Percentiles rank a stretch among this genome's conserved stretches.
Evolutionary conservation across 1,140 invertebrate genomes (phyloP).

Genomic region (Habropoda laboriosa): DNA sequence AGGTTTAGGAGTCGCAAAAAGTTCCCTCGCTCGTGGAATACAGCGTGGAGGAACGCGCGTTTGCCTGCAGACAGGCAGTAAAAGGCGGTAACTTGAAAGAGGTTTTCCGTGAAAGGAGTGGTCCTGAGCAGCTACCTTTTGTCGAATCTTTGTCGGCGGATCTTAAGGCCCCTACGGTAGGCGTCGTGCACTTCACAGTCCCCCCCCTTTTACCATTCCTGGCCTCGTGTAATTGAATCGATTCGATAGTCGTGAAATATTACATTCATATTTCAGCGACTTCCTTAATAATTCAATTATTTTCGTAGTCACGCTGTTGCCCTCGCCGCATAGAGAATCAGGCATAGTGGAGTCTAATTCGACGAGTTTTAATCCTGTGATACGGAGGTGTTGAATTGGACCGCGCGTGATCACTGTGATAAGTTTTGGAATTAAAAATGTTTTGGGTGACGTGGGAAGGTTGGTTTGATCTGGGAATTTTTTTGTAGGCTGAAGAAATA

Average conservation of each 20-base stretch:
- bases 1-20: constrained; percentile 38
- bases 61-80: constrained; percentile 62
- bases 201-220: constrained; percentile 32
- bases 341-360: not conserved
- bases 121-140: constrained; percentile 71
- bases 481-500: no score
- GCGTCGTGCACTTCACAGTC: constrained; percentile 25
- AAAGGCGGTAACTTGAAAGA: constrained; percentile 78
- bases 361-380: not conserved
- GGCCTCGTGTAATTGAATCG: constrained; percentile 47
- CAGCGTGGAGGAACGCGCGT: constrained; percentile 54
- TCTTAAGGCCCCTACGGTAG: constrained; percentile 14
- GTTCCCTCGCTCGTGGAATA: not conserved
- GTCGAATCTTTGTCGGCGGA: constrained; percentile 75
- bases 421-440: not conserved
- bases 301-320: constrained; percentile 1
- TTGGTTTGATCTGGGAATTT: no score
- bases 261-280: not conserved
- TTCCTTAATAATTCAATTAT: constrained; percentile 32
- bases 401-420: no score
- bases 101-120: constrained; percentile 78
- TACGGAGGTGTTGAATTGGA: not conserved
- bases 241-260: constrained; percentile 46
- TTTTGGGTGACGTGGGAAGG: not conserved
- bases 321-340: not conserved